These are phyloP conservation scores for Dendrolimus punctatus DNA, from an alignment of 1,140 invertebrate species.

Conservation along the genomic window DNA sequence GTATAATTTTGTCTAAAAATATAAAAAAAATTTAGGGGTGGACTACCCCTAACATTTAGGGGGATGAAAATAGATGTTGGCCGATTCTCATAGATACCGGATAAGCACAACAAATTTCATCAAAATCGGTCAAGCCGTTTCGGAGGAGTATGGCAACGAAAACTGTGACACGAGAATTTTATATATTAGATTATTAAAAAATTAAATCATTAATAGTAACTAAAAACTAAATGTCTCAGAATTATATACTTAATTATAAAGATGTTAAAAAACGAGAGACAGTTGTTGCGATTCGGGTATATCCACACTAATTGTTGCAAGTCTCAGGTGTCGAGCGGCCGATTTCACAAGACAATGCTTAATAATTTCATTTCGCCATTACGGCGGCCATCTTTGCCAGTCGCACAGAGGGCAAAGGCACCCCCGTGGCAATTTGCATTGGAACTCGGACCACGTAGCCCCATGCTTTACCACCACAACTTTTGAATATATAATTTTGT, in stretches of 20 bases:
- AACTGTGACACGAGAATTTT: no score
- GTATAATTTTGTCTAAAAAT: no score
- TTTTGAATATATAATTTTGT: conserved; percentile 72
- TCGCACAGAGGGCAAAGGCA: conserved; percentile 65
- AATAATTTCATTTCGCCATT: conserved; percentile 72
- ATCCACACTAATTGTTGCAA: conserved; percentile 43
- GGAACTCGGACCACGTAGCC: conserved; percentile 69
- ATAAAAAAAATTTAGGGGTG: no score
- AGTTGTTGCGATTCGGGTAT: conserved; percentile 14
- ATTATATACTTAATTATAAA: no score
- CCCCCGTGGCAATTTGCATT: conserved; percentile 68
- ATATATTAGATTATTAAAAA: no score
- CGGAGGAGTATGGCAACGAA: no score
- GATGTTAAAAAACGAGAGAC: no score
- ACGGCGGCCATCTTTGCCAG: conserved; percentile 67
- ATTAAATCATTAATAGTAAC: conserved; percentile 5
- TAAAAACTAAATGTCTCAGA: background rate
- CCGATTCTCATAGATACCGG: no score
- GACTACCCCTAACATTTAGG: no score
- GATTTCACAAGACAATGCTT: conserved; percentile 71
- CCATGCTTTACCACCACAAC: conserved; percentile 64
- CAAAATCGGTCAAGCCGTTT: no score
- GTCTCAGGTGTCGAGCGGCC: conserved; percentile 69
- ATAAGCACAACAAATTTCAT: no score
- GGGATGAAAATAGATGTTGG: no score